Base-by-base conservation (phyloP, 2,888 invertebrate species). In the Meghimatium bilineatum region DNA sequence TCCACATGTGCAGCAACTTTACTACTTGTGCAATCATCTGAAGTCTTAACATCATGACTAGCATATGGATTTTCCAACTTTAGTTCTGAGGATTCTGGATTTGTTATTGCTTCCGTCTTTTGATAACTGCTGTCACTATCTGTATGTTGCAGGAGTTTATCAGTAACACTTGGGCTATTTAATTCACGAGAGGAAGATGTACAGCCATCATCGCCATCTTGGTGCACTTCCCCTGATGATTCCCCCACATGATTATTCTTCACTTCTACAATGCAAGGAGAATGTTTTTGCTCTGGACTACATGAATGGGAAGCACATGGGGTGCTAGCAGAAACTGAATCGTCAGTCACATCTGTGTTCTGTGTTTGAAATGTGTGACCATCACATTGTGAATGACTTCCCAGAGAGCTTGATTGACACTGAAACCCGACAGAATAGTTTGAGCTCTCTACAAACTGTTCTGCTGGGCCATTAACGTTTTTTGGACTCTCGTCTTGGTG, bases 381-480 rank as follows among this genome's bases (percentile, higher is more conserved):
- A 52, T 14, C 36, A n/a, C 32, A 44, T 10, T 63, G 56, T 78
- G 77, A 34, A 56, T 49, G 76, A 63, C 60, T 77, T 29, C 38
- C 36, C 60, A 20, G 80, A 84, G 84, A 84, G 84, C 80, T 84
- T 80, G 80, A 75, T 49, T 80, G 74, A 84, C 75, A 67, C 66
- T 83, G 82, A 84, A 82, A 84, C 86, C 87, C 88, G 82, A 86
- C 87, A 87, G 88, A 87, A 80, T 84, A 80, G 81, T 84, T 82
- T 80, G 76, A 85, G 86, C 84, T 85, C 88, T 86, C 87, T 34
- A 79, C 76, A 80, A 77, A 80, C 85, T 81, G 83, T 83, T 86
- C 88, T 88, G 87, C 87, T 86, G 88, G 86, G 88, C 84, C 85
- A 85, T 88, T 87, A 88, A 67, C 89, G 90, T 90, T 91, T 90